Percentiles rank a stretch among this genome's conserved stretches.
These are phyloP conservation scores for Pterophyllum scalare DNA, from an alignment of 2,113 vertebrate species.

Conservation along the genomic window DNA sequence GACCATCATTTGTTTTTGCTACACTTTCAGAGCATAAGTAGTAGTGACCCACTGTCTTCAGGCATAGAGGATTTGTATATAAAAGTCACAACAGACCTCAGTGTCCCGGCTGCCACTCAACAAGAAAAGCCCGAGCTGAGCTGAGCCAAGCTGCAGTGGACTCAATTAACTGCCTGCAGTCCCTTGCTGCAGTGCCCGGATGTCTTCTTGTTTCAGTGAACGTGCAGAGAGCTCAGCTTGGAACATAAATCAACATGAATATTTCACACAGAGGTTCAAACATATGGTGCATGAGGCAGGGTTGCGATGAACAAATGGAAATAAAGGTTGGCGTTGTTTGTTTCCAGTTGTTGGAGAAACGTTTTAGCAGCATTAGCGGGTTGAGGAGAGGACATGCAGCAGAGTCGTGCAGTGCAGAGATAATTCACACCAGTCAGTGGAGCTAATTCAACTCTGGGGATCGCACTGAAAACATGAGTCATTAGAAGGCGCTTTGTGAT, in stretches of 20 bases:
- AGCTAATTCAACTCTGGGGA: background rate
- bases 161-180: background rate
- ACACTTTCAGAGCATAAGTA: accelerated
- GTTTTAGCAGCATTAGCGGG: background rate
- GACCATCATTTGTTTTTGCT: background rate
- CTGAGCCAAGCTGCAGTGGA: background rate
- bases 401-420: background rate
- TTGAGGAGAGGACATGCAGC: background rate
- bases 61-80: background rate
- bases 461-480: slow-evolving; percentile 34
- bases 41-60: background rate
- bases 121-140: no score
- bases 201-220: accelerated
- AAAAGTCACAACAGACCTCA: background rate
- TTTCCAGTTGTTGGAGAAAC: background rate
- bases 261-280: background rate
- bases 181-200: background rate
- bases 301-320: background rate
- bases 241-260: background rate
- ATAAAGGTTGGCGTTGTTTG: accelerated
- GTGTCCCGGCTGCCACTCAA: background rate
- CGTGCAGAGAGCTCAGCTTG: background rate
- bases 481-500: slow-evolving; percentile 16
- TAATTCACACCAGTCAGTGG: slow-evolving; percentile 5
- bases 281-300: background rate